phyloP scores from a whole-genome alignment of 2,797 vertebrate species.

The Spheniscus humboldti region DNA sequence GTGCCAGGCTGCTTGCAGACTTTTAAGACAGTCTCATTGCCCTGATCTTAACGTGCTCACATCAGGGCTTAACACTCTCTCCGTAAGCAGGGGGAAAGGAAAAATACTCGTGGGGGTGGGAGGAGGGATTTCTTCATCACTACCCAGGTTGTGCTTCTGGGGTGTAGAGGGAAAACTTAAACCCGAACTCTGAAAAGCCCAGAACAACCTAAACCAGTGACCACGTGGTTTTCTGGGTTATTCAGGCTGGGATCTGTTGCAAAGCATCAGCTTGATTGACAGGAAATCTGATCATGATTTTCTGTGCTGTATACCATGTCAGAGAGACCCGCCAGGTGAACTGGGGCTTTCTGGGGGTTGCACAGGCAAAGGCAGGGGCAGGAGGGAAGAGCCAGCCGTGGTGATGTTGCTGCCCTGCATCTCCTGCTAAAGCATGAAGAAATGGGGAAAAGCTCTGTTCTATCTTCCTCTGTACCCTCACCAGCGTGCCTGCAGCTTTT shows the following conservation, averaged over 20 bases:
- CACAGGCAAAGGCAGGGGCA: neutral
- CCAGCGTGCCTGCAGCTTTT: neutral
- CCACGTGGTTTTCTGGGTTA: neutral
- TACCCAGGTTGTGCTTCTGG: neutral
- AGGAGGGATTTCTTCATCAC: neutral
- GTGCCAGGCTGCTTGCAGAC: neutral
- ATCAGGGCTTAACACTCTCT: neutral
- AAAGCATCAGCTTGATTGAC: neutral
- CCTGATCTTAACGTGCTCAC: neutral
- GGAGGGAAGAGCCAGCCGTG: neutral
- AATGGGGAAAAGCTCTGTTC: neutral
- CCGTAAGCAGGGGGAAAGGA: neutral
- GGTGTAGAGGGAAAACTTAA: neutral
- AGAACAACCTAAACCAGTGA: neutral
- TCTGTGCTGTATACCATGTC: neutral
- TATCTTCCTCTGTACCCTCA: neutral
- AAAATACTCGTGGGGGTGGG: neutral
- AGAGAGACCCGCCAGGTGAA: neutral
- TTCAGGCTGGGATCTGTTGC: neutral
- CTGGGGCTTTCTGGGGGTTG: neutral
- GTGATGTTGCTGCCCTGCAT: fast-evolving
- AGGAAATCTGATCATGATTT: neutral
- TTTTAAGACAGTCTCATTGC: neutral
- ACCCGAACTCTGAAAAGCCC: neutral
- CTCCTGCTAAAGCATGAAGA: neutral